These are phyloP conservation scores for Glyptemys insculpta DNA, from an alignment of 2,797 vertebrate genomes.

Conservation along the genomic window DNA sequence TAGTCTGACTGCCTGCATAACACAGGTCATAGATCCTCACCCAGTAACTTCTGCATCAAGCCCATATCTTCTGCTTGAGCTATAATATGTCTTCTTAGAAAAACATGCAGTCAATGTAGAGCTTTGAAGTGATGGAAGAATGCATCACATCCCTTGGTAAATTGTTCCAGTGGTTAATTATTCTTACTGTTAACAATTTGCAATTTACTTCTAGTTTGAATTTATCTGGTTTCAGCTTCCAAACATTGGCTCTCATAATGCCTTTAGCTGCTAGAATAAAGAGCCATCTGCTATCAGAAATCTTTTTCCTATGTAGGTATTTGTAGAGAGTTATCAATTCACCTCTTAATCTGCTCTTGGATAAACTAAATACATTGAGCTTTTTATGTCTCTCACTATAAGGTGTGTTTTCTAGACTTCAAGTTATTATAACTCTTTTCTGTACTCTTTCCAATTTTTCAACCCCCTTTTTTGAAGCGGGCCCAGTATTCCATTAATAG, in stretches of 20 bases:
- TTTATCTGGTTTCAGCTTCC: neutral
- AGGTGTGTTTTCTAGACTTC: neutral
- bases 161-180: neutral
- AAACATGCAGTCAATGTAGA: neutral
- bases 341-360: neutral
- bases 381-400: neutral
- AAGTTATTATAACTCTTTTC: neutral
- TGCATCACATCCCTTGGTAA: neutral
- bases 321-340: neutral
- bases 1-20: neutral
- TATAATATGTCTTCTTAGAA: neutral
- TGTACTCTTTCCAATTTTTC: neutral
- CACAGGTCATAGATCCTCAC: neutral
- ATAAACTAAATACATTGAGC: neutral
- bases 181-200: neutral
- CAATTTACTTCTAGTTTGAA: slow-evolving; percentile 21
- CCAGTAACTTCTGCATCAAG: slow-evolving; percentile 2
- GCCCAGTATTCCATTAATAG: neutral
- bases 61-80: neutral
- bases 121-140: slow-evolving; percentile 9
- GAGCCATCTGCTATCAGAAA: neutral
- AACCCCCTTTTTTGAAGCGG: neutral
- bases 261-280: slow-evolving; percentile 13
- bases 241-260: neutral
- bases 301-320: neutral